These are phyloP conservation scores for Anguilla anguilla DNA, from an alignment of 2,797 vertebrate species.

Conservation along the genomic window DNA sequence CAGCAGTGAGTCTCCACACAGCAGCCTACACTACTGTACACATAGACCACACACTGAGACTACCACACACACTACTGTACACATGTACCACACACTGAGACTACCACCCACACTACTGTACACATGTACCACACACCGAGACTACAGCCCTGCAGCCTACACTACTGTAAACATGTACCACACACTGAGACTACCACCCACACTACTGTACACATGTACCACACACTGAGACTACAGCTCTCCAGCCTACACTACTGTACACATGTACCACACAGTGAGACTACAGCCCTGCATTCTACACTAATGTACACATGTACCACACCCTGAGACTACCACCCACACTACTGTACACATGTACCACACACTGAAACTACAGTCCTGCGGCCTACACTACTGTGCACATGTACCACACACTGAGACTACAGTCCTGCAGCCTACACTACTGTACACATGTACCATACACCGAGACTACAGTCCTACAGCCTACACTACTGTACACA, in stretches of 20 bases:
- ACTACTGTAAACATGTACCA: constrained; percentile 30
- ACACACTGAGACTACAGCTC: not conserved
- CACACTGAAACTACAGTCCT: not conserved
- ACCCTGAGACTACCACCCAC: not conserved
- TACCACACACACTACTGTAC: not conserved
- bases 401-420: not conserved
- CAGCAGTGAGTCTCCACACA: constrained; percentile 75
- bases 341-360: constrained; percentile 2
- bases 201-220: constrained; percentile 30
- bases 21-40: not conserved
- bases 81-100: not conserved
- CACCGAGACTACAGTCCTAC: not conserved
- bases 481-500: constrained; percentile 2
- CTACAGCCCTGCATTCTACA: not conserved
- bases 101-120: not conserved
- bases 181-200: not conserved
- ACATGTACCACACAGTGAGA: not conserved
- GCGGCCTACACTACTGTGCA: not conserved
- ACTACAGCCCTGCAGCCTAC: not conserved
- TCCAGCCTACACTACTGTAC: constrained; percentile 21
- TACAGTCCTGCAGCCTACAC: not conserved
- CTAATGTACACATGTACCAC: constrained; percentile 29
- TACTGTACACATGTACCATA: constrained; percentile 5
- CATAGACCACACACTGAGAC: not conserved
- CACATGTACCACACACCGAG: not conserved